Base-by-base conservation (phyloP, 2,888 invertebrate species). In the Epistrophe eligans region DNA sequence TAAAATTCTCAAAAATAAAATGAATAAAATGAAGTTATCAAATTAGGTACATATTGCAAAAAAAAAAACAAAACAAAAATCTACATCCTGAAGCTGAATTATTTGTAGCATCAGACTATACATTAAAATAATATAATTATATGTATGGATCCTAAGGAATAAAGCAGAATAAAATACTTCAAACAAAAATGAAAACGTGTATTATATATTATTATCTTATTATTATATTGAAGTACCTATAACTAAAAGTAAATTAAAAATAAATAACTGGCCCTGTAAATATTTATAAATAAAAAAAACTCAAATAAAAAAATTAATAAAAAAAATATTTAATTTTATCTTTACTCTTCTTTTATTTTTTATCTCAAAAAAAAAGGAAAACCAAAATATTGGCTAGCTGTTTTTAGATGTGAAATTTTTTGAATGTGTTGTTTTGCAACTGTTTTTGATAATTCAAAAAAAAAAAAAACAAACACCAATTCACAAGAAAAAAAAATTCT, bases 1-100 rank as follows among this genome's bases (percentile, higher is more conserved):
- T 89, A 89, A 90, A 90, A 91, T 91, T 91, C 90, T 91, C 91
- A 90, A 90, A 81, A 83, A n/a, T n/a, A n/a, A n/a, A n/a, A n/a
- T n/a, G 13, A 88, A 84, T 45, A 88, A 89, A 84, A 77, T 66
- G 66, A 89, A 89, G 80, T 88, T 67, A 45, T 79, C 55, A 70
- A 13, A 40, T 19, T 70, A 70, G 70, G 28, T 9, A 55, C 55
- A 28, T 40, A 55, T 70, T 70, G 55, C 71, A 79, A 73, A 81
- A 73, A 6, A 35, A 74, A 28, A 40, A 57, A 35, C 76, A 55
- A 72, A 38, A 58, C 50, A 38, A 79, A 55, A 72, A 79, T 79
- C 45, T 52, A 74, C 50, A 72, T 60, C 67, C 72, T 55, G 77
- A 77, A 73, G 81, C 82, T 76, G 77, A 88, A 84, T 84, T 82